phyloP scores from a whole-genome alignment of 1,140 invertebrate species.

The Choristoneura fumiferana region DNA sequence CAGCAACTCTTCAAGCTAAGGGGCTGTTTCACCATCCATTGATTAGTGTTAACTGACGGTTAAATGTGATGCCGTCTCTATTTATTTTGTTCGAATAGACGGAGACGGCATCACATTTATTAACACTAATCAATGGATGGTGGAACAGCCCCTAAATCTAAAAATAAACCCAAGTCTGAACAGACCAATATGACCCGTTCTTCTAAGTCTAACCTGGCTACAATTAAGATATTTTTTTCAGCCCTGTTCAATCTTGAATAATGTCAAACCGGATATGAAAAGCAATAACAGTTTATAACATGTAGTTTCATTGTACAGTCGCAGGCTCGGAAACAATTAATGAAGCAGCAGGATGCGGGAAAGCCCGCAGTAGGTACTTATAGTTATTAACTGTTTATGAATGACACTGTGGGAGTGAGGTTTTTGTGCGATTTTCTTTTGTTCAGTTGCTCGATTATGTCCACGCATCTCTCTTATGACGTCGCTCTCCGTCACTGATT shows the following conservation, averaged over 20 bases:
- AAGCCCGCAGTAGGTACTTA: slow-evolving; percentile 32
- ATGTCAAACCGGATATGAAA: background rate
- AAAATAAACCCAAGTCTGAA: too few species aligned
- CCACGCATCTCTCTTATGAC: slow-evolving; percentile 25
- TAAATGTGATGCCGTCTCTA: too few species aligned
- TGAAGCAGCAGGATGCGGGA: slow-evolving; percentile 28
- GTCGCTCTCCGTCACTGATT: slow-evolving; percentile 34
- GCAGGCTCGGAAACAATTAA: slow-evolving; percentile 19
- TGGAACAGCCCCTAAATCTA: too few species aligned
- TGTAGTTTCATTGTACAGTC: background rate
- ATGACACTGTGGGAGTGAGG: slow-evolving; percentile 1
- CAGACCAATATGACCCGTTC: too few species aligned
- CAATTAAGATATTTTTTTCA: too few species aligned
- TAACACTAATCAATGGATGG: too few species aligned
- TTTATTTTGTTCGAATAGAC: too few species aligned
- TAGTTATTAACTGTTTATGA: slow-evolving; percentile 19
- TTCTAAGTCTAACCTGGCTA: too few species aligned
- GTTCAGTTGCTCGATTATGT: slow-evolving; percentile 24
- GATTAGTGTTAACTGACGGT: too few species aligned
- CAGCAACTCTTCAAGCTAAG: too few species aligned
- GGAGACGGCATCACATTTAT: too few species aligned
- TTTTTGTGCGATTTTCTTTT: slow-evolving; percentile 22
- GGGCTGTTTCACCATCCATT: too few species aligned
- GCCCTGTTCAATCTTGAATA: background rate
- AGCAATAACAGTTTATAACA: background rate